These are phyloP conservation scores for Sternarchorhynchus goeldii DNA, from an alignment of 2,797 vertebrate genomes.

Conservation along the genomic window DNA sequence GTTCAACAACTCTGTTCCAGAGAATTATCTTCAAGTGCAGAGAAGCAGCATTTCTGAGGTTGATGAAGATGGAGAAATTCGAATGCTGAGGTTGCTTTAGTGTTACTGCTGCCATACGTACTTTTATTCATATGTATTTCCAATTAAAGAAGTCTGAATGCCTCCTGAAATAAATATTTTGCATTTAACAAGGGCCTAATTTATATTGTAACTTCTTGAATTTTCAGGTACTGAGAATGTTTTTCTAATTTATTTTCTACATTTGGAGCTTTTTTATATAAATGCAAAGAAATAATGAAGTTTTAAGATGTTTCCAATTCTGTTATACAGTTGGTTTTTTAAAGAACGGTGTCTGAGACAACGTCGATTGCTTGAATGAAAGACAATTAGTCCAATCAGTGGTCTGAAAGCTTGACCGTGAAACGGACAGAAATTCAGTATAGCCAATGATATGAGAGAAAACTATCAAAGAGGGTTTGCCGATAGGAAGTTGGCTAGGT, in stretches of 20 bases:
- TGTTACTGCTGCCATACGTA: neutral
- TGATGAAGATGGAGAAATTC: slow-evolving; percentile 66
- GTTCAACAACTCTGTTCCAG: slow-evolving; percentile 60
- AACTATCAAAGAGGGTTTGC: slow-evolving; percentile 58
- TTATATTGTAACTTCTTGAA: neutral
- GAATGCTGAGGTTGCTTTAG: slow-evolving; percentile 71
- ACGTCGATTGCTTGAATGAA: slow-evolving; percentile 6
- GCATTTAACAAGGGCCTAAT: neutral
- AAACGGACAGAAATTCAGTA: neutral
- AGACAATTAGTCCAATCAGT: slow-evolving; percentile 10
- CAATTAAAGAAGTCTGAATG: no score
- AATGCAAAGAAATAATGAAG: no score
- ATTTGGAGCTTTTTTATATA: no score
- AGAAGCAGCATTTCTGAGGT: slow-evolving; percentile 70
- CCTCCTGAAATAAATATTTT: neutral
- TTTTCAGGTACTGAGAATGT: neutral
- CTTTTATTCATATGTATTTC: neutral
- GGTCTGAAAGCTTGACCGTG: neutral
- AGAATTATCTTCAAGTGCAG: slow-evolving; percentile 63
- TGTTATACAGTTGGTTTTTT: neutral
- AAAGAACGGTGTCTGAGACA: neutral
- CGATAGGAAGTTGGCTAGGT: slow-evolving; percentile 61
- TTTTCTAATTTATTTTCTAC: neutral
- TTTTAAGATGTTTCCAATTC: no score
- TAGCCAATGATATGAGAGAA: slow-evolving; percentile 23